These are phyloP conservation scores for Fulica atra DNA, from an alignment of 2,113 vertebrate species.

Conservation along the genomic window DNA sequence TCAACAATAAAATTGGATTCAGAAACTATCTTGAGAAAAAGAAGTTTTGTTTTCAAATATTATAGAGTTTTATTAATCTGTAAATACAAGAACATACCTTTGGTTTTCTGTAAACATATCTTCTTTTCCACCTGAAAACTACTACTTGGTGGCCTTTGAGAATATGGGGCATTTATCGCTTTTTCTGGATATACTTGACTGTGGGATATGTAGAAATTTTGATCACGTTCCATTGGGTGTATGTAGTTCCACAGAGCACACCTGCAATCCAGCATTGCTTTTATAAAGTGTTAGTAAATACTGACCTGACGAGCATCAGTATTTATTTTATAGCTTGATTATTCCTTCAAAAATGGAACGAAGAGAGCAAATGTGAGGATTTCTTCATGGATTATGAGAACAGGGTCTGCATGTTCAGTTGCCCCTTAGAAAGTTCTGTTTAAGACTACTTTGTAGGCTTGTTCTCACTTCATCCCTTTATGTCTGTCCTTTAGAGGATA, in stretches of 20 bases:
- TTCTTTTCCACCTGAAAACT: neutral
- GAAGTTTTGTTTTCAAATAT: neutral
- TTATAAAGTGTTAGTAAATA: neutral
- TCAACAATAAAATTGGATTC: neutral
- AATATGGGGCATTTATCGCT: neutral
- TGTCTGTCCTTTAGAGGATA: neutral
- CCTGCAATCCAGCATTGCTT: neutral
- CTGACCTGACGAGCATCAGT: neutral
- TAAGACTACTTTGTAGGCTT: neutral
- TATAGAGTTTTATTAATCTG: neutral
- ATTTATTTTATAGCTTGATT: neutral
- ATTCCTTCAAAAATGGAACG: neutral
- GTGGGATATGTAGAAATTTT: neutral
- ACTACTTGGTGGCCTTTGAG: neutral
- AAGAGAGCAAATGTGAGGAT: neutral
- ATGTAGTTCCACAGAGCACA: neutral
- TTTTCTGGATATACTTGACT: neutral
- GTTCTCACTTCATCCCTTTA: neutral
- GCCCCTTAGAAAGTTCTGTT: fast-evolving
- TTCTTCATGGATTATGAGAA: neutral
- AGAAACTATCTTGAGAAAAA: neutral
- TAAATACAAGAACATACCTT: neutral
- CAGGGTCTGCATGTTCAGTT: neutral
- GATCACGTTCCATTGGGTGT: neutral
- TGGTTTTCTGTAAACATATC: neutral